Evolutionary conservation across 1,140 invertebrate genomes (phyloP).

Genomic region (Macrostomum lignano): DNA sequence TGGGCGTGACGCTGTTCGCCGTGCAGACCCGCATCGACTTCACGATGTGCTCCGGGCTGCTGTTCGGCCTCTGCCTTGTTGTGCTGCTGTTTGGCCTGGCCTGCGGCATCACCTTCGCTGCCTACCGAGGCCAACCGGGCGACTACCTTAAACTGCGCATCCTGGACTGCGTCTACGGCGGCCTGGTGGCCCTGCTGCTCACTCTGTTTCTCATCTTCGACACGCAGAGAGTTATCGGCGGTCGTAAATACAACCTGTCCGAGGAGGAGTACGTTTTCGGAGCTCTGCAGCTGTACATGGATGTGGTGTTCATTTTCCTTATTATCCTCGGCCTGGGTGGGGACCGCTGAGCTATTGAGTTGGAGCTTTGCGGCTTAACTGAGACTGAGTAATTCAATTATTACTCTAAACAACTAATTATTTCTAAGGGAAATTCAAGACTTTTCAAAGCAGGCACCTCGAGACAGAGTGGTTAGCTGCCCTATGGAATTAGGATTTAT

Average conservation of each 20-base stretch:
- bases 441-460: too few relatives aligned
- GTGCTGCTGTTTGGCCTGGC: constrained; percentile 30
- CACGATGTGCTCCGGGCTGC: constrained; percentile 30
- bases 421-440: too few relatives aligned
- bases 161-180: too few relatives aligned
- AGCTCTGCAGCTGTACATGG: constrained; percentile 35
- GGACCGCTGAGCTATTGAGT: too few relatives aligned
- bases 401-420: too few relatives aligned
- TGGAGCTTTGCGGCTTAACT: too few relatives aligned
- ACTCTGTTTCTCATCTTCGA: constrained; percentile 32
- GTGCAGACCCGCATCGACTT: constrained; percentile 36
- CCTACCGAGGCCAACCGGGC: too few relatives aligned
- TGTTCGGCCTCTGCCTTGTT: constrained; percentile 30
- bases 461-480: too few relatives aligned
- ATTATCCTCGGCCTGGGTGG: constrained; percentile 33
- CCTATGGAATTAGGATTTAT: too few relatives aligned
- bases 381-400: too few relatives aligned
- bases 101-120: constrained; percentile 14
- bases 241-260: constrained; percentile 33
- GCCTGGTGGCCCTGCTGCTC: neutral
- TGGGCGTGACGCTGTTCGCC: constrained; percentile 31
- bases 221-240: constrained; percentile 39
- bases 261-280: constrained; percentile 38
- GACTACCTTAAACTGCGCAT: too few relatives aligned
- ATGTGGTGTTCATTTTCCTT: constrained; percentile 37